Base-by-base conservation (phyloP, 2,113 vertebrate genomes). In the Prunella fulvescens region DNA sequence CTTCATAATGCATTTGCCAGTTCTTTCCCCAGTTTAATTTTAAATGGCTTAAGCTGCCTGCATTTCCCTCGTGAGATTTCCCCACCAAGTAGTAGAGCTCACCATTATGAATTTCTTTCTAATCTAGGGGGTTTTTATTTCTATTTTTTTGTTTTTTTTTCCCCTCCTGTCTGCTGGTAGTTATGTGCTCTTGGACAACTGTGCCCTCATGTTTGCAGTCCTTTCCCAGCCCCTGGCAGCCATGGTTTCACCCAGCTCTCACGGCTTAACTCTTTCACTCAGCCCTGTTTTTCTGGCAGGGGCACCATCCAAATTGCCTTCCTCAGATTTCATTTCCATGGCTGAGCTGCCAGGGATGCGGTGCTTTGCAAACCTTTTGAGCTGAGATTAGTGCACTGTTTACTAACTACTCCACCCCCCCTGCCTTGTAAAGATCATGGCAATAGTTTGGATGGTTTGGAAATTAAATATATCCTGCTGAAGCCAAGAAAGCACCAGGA, bases 41-140 rank as follows among this genome's bases (percentile, higher is more conserved):
- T 96, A 96, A 97, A 95, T 96, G 93, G 95, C 93, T 96, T 94
- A 93, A 94, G 93, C 90, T 95, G 82, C 69, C 29, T 53, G 37
- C 48, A 6, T 81, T 93, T 94, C 95, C 85, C 85, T 29, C 14
- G 79, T 80, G 94, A 94, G 64, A 74, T 78, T 83, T 91, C 92
- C 82, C 57, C 58, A 93, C 53, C 2, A 6, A 79, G 69, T 40
- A 37, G 83, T 5, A 71, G 69, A 88, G 37, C 88, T 92, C 85
- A 50, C 72, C 51, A 19, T 81, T 86, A 96, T 83, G 90, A 96
- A 95, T 88, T 93, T 92, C 77, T 39, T 90, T 73, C 24, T 65
- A 61, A 81, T 60, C 42, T 37, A 40, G 15, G 53, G 28, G 5
- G 3, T 20, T 33, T 47, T 35, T 7, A 4, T 23, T 53, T 17